Evolutionary conservation across 2,797 vertebrate species (phyloP), one percentile per base, ranked within the genome.

Genomic region (Cyprinella venusta): DNA sequence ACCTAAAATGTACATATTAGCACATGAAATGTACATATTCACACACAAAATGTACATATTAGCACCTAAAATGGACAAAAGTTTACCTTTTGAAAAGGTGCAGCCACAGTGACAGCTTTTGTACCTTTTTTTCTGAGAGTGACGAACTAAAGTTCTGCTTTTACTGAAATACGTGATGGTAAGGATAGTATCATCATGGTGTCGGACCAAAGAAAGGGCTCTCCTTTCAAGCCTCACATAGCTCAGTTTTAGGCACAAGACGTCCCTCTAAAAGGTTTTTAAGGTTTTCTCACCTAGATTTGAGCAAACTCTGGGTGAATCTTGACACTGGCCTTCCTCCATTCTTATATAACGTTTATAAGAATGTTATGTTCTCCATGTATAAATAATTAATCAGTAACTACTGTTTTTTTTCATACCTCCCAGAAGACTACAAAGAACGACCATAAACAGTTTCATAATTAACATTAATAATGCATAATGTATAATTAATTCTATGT

Each of bases 261-360:
- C 38, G 24, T 65, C 64, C n/a, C 38, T 71, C 10, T 33, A 79
- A 30, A 71, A 67, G 54, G 26, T 83, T 76, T 69, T 30, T 10
- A 16, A n/a, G 38, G 54, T 54, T 65, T 50, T 70, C n/a, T 70
- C n/a, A 50, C 30, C 30, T 72, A 48, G 75, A 24, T 40, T 71
- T 24, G 8, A 63, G 30, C 21, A 40, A 84, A 56, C 45, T 79
- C 21, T 52, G 24, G 8, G 5, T 61, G 75, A 68, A 69, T 83
- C 36, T 45, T 45, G 48, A 24, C 63, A 56, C 36, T n/a, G 5
- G 13, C 13, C 18, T 45, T 82, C 13, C 5, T 75, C 38, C n/a
- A 59, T 45, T 45, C 1, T 45, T 48, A 16, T 13, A 12, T 13
- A 45, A 48, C 0, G 0, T 56, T 8, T 54, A 50, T 52, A 2